Percentiles rank a stretch among this genome's conserved stretches.
These are phyloP conservation scores for Lepidocyrtinus sp. DNA, from an alignment of 2,888 invertebrate species.

Conservation along the genomic window DNA sequence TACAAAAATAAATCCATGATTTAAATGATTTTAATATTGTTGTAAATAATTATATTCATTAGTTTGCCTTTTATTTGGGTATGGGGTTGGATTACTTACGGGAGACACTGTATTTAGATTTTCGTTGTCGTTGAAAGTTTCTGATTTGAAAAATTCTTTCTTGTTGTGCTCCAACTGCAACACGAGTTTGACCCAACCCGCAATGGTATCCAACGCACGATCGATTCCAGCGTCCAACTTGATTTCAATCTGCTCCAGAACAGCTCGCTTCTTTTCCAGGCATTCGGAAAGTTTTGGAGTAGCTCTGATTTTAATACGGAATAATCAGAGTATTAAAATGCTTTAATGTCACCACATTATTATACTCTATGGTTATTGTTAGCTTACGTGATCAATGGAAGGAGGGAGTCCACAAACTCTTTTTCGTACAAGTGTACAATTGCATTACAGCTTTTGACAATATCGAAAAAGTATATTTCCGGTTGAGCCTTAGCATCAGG, in stretches of 20 bases:
- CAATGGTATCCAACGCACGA: slow-evolving; percentile 86
- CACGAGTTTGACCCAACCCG: slow-evolving; percentile 92
- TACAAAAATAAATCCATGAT: slow-evolving; percentile 71
- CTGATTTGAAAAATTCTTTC: slow-evolving; percentile 89
- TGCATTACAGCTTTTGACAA: slow-evolving; percentile 93
- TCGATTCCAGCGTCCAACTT: slow-evolving; percentile 93
- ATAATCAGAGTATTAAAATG: slow-evolving; percentile 1
- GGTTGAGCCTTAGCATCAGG: slow-evolving; percentile 91
- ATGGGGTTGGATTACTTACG: slow-evolving; percentile 75
- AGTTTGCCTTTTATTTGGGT: not conserved
- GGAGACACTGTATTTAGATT: slow-evolving; percentile 82
- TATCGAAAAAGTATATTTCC: slow-evolving; percentile 93
- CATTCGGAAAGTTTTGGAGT: slow-evolving; percentile 92
- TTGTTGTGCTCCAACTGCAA: slow-evolving; percentile 95
- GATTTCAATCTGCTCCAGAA: slow-evolving; percentile 90
- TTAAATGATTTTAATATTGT: slow-evolving; percentile 15
- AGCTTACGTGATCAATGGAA: slow-evolving; percentile 88
- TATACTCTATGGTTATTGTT: too few species aligned
- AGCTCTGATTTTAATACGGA: too few species aligned
- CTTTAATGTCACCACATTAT: not conserved
- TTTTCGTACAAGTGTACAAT: slow-evolving; percentile 95
- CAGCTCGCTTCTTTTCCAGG: slow-evolving; percentile 86
- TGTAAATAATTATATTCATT: not conserved
- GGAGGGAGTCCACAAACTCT: slow-evolving; percentile 89
- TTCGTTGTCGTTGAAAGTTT: slow-evolving; percentile 80